phyloP scores from a whole-genome alignment of 2,113 vertebrate genomes.

The Erinaceus europaeus region DNA sequence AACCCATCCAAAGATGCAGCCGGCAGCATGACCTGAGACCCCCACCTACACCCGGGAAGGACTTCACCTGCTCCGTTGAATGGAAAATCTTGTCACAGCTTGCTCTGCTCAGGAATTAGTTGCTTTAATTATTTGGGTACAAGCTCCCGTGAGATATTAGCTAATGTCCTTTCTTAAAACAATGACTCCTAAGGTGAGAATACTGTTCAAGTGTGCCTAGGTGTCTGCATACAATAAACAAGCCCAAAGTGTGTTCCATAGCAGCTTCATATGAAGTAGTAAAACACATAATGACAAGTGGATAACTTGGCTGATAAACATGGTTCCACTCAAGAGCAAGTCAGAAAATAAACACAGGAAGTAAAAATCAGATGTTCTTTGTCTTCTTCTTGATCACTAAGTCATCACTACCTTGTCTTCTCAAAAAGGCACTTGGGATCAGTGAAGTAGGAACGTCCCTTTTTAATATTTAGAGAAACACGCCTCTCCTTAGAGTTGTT shows the following conservation, averaged over 20 bases:
- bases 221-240: not conserved
- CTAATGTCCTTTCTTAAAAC: not conserved
- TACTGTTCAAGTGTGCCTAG: not conserved
- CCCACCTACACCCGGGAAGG: not conserved
- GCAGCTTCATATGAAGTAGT: not conserved
- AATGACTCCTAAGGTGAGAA: not conserved
- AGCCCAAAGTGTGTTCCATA: not conserved
- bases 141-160: not conserved
- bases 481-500: too few species aligned
- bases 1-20: not conserved
- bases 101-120: not conserved
- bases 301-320: not conserved
- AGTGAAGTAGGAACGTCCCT: not conserved
- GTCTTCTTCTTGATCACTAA: not conserved
- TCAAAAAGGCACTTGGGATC: not conserved
- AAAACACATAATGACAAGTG: not conserved
- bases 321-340: not conserved
- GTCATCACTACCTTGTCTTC: not conserved
- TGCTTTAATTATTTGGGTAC: not conserved
- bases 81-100: not conserved
- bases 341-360: not conserved
- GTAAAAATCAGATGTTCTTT: not conserved
- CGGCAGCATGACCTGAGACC: not conserved
- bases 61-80: not conserved
- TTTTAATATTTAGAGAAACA: too few species aligned